phyloP scores from a whole-genome alignment of 2,797 vertebrate genomes.

The Euphonia xanthogaster region DNA sequence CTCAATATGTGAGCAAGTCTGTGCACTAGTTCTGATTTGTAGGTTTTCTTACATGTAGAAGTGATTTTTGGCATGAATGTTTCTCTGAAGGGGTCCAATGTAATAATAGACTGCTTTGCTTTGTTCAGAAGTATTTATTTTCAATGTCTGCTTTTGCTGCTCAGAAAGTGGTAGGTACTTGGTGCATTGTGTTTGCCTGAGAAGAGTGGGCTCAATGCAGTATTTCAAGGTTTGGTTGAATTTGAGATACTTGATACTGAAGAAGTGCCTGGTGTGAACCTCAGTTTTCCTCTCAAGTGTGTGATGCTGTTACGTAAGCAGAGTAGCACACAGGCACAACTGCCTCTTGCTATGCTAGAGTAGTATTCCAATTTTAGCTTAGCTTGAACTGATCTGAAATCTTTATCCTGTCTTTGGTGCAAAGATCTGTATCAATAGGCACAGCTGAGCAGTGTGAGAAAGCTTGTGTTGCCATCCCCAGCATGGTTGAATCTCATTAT shows the following conservation, averaged over 20 bases:
- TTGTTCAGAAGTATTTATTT: not conserved
- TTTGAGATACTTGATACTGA: not conserved
- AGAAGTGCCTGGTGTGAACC: not conserved
- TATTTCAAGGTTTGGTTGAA: not conserved
- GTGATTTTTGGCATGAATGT: not conserved
- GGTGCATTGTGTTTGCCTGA: not conserved
- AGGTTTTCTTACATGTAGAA: not conserved
- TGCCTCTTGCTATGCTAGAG: not conserved
- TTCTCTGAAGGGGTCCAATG: not conserved
- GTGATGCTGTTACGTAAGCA: not conserved
- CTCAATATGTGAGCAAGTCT: not conserved
- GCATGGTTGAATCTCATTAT: not conserved
- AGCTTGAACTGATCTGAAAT: not conserved
- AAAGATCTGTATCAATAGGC: not conserved
- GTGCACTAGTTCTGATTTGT: slow-evolving; percentile 16
- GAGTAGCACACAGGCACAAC: not conserved
- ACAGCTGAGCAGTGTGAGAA: not conserved
- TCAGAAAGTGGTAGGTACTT: not conserved
- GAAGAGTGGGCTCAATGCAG: not conserved
- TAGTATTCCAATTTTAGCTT: not conserved
- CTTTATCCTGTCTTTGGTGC: not conserved
- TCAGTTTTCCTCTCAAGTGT: not conserved
- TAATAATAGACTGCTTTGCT: not conserved
- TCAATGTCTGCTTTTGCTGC: slow-evolving; percentile 17
- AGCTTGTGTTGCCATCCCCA: not conserved